A percentile compares a stretch with the other conserved stretches of the same genome.
These are phyloP conservation scores for Xestia sexstrigata DNA, from an alignment of 2,888 invertebrate species.

Conservation along the genomic window DNA sequence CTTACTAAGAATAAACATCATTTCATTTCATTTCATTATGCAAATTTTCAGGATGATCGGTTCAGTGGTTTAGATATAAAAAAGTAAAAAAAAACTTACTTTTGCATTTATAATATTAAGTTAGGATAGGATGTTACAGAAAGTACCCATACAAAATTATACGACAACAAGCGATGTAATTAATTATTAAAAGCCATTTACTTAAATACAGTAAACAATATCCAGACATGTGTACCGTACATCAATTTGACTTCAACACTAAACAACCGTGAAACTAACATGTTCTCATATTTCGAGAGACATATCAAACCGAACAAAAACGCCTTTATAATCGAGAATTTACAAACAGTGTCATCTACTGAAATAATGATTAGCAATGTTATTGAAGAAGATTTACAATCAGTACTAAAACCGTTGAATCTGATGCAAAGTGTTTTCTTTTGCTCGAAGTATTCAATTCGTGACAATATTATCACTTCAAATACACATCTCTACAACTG, in stretches of 20 bases:
- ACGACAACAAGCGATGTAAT: background rate
- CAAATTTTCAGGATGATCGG: too few relatives aligned
- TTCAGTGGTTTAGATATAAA: too few relatives aligned
- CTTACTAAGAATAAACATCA: too few relatives aligned
- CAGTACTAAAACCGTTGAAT: background rate
- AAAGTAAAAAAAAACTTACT: too few relatives aligned
- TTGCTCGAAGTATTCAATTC: background rate
- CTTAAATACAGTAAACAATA: background rate
- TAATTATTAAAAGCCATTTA: background rate
- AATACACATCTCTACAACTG: background rate
- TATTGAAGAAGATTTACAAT: background rate
- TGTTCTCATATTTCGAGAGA: background rate
- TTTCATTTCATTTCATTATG: too few relatives aligned
- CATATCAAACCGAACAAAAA: background rate
- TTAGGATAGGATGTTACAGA: background rate
- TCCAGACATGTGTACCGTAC: background rate
- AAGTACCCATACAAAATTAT: background rate
- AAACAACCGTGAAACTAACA: background rate
- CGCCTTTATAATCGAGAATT: background rate
- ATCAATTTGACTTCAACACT: background rate
- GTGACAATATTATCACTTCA: background rate
- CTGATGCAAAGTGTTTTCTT: background rate
- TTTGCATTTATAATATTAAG: too few relatives aligned
- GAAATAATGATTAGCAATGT: background rate
- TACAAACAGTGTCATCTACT: background rate